A percentile compares a stretch with the other conserved stretches of the same genome.
Evolutionary conservation across 2,797 vertebrate species (phyloP).

Genomic region (Rhodeus uyekii): DNA sequence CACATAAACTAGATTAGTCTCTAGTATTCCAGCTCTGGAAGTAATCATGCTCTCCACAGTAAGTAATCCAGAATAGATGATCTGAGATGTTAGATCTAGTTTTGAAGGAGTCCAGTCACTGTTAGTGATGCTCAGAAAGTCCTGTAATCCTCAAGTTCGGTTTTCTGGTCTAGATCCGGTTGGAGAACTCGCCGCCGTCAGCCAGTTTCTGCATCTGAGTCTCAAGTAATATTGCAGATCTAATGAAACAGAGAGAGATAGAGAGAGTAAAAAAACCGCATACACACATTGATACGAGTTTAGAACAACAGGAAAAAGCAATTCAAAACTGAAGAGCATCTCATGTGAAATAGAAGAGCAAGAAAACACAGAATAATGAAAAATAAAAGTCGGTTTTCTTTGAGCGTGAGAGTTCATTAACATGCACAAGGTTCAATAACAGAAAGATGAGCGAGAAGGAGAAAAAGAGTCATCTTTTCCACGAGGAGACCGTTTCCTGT

Average conservation of each 20-base stretch:
- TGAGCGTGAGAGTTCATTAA: too few species aligned
- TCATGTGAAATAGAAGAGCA: too few species aligned
- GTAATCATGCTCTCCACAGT: constrained; percentile 12
- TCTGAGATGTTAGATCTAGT: neutral
- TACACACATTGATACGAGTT: too few species aligned
- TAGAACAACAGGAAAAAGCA: too few species aligned
- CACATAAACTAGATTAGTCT: constrained; percentile 30
- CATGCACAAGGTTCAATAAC: too few species aligned
- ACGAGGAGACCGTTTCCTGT: too few species aligned
- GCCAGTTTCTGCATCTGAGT: neutral
- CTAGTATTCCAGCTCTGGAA: constrained; percentile 24
- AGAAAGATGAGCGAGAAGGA: too few species aligned
- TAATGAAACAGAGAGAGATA: neutral
- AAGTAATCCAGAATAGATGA: neutral
- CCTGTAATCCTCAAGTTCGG: neutral
- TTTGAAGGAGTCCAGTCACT: neutral
- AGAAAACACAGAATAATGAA: too few species aligned
- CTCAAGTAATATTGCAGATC: neutral
- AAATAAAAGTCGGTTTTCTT: too few species aligned
- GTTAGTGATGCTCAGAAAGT: neutral
- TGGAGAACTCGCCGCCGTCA: neutral
- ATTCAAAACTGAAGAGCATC: too few species aligned
- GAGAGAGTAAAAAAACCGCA: neutral
- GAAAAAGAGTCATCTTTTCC: too few species aligned
- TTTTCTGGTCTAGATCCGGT: neutral